phyloP scores from a whole-genome alignment of 2,113 vertebrate genomes.

The Montifringilla adamsi region DNA sequence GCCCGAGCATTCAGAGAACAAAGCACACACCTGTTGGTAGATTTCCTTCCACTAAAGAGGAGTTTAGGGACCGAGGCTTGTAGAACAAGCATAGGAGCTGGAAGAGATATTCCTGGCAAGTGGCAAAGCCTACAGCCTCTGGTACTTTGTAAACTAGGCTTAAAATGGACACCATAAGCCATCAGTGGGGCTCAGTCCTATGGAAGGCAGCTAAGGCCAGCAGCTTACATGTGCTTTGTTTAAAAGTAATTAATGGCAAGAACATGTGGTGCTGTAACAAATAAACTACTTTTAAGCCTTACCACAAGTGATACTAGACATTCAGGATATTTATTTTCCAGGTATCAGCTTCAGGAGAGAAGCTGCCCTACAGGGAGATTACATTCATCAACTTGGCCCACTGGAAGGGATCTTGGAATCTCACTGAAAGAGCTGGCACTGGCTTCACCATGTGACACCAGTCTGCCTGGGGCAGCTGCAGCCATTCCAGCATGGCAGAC shows the following conservation, averaged over 20 bases:
- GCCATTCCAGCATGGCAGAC: not conserved
- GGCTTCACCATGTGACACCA: not conserved
- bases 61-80: not conserved
- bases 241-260: not conserved
- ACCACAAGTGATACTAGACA: not conserved
- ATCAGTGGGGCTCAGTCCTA: not conserved
- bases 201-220: not conserved
- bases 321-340: not conserved
- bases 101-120: not conserved
- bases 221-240: not conserved
- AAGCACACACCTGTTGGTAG: not conserved
- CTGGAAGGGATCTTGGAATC: not conserved
- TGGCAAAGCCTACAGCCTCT: not conserved
- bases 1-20: accelerated
- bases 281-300: not conserved
- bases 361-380: not conserved
- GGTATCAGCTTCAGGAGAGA: not conserved
- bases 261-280: not conserved
- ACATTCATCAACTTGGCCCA: not conserved
- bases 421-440: not conserved
- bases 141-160: not conserved
- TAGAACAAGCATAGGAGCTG: not conserved
- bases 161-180: not conserved
- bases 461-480: not conserved
- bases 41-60: not conserved